Percentiles rank a stretch among this genome's conserved stretches.
phyloP scores from a whole-genome alignment of 2,113 vertebrate genomes.

The Grantiella picta region DNA sequence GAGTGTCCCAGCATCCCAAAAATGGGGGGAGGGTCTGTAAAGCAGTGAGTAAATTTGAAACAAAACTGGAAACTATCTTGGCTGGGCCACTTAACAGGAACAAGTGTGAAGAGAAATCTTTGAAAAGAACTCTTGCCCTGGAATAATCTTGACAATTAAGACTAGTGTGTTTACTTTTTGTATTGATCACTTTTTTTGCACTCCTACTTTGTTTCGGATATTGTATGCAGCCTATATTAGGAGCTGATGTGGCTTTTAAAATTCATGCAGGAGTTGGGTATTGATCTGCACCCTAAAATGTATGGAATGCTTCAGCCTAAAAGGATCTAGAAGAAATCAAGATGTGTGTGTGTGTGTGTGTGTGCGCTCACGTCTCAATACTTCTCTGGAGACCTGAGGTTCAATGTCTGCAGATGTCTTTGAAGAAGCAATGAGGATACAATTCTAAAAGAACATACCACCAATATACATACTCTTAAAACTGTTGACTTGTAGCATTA shows the following conservation, averaged over 20 bases:
- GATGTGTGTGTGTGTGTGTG: neutral
- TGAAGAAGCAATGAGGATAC: conserved; percentile 52
- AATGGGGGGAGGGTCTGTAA: conserved; percentile 48
- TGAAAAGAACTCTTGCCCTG: conserved; percentile 80
- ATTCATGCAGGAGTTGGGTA: conserved; percentile 63
- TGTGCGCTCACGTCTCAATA: neutral
- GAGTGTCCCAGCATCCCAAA: conserved; percentile 58
- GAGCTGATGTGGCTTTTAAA: conserved; percentile 69
- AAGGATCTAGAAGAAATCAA: conserved; percentile 61
- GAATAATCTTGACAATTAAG: conserved; percentile 83
- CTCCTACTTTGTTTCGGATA: conserved; percentile 71
- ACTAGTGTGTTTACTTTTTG: conserved; percentile 81
- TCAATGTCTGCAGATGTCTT: conserved; percentile 41
- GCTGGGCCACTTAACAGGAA: conserved; percentile 67
- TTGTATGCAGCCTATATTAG: conserved; percentile 71
- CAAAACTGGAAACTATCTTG: conserved; percentile 71
- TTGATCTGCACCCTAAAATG: conserved; percentile 53
- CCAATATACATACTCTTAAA: conserved; percentile 49
- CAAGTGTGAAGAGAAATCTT: conserved; percentile 66
- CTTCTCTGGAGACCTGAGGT: conserved; percentile 32
- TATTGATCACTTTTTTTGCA: conserved; percentile 78
- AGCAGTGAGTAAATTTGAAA: conserved; percentile 46
- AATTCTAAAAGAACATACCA: conserved; percentile 51
- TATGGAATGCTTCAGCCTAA: conserved; percentile 60
- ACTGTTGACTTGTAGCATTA: conserved; percentile 42